Evolutionary conservation across 2,888 invertebrate genomes (phyloP), one percentile per base, ranked within the genome.

Genomic region (Drosophila phalerata): DNA sequence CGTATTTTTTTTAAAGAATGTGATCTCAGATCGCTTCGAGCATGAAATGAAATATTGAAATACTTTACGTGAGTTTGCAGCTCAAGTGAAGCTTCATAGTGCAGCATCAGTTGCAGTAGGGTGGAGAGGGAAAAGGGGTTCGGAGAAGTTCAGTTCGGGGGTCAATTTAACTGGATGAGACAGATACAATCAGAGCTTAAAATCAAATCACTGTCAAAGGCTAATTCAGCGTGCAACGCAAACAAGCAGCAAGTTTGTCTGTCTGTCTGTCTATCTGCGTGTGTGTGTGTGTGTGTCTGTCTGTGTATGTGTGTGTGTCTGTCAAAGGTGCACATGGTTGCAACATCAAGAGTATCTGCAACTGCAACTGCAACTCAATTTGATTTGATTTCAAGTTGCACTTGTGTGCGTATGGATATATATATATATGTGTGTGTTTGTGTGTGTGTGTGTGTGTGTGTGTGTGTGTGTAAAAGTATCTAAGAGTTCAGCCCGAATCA

Each of bases 131-230:
- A 2, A 1, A 5, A 15, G 19, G 5, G n/a, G 32, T 6, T 2
- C 13, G 13, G 0, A n/a, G 2, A 5, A 25, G 22, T 15, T 28
- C 10, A 37, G 25, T 19, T 13, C 8, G 32, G 28, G 3, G 55
- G 13, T 17, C 45, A 47, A 43, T 25, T 55, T 28, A 57, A 57
- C 25, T 47, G 56, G 22, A 30, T 45, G 57, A 63, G 52, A 28
- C 40, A 57, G 61, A 38, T 63, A 57, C 57, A 76, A 69, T 58
- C 56, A 56, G 47, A 61, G 67, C 79, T 60, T 58, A 65, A 77
- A 79, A 75, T 65, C 79, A 68, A 72, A 79, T 79, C 78, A 70
- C 57, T 80, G 73, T 68, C 79, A 75, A 48, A 58, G 56, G 52
- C 69, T 48, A 63, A 77, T 77, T 63, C 67, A 53, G 43, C 51